phyloP scores from a whole-genome alignment of 2,888 invertebrate genomes.

The Leucoma salicis region DNA sequence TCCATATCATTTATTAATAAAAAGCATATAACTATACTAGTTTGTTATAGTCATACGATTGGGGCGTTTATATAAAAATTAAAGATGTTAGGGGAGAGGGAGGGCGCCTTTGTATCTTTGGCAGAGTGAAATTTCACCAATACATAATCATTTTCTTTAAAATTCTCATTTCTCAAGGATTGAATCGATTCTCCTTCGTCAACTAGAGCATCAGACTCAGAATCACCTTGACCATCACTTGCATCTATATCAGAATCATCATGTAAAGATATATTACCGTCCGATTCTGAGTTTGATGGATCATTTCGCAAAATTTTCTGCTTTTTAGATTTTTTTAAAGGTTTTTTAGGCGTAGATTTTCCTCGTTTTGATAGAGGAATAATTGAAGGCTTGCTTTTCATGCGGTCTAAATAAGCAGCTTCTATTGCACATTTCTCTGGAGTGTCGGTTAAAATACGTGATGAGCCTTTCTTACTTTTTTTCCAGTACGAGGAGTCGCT shows the following conservation, averaged over 20 bases:
- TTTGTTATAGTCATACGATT: too few relatives aligned
- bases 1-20: constrained; percentile 36
- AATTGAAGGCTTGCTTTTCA: constrained; percentile 11
- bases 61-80: too few relatives aligned
- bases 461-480: constrained; percentile 4
- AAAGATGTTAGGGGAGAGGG: too few relatives aligned
- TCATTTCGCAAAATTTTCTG: background rate
- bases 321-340: background rate
- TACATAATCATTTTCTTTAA: background rate
- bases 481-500: constrained; percentile 11
- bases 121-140: background rate
- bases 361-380: constrained; percentile 8
- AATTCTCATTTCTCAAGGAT: background rate
- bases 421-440: constrained; percentile 1
- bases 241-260: constrained; percentile 11
- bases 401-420: constrained; percentile 12
- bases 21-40: constrained; percentile 14
- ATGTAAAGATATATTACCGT: constrained; percentile 12
- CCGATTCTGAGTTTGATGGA: constrained; percentile 13
- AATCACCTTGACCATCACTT: background rate
- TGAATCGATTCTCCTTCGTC: background rate
- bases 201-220: constrained; percentile 7
- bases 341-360: constrained; percentile 6
- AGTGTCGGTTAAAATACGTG: too few relatives aligned
- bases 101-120: too few relatives aligned